Conservation (phyloP, 2,888 invertebrate species). For the Osmoderma eremita region DNA sequence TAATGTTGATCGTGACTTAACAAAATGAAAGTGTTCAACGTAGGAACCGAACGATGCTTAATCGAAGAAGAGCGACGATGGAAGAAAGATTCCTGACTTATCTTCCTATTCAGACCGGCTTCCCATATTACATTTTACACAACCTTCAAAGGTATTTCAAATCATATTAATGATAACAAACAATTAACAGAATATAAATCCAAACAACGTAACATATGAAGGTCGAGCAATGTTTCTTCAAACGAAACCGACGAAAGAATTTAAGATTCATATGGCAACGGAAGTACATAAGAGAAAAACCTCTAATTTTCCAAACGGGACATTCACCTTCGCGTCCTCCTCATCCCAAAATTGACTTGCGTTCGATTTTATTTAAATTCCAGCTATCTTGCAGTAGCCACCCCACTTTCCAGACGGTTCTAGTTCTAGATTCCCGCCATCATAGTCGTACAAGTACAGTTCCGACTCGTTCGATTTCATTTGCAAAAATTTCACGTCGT, state of each 20-base stretch:
- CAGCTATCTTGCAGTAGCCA: constrained; percentile 1
- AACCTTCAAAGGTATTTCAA: no score
- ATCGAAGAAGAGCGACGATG: no score
- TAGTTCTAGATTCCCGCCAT: constrained; percentile 1
- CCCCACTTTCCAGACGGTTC: not conserved
- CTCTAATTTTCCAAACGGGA: constrained; percentile 4
- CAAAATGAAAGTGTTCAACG: no score
- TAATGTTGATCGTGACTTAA: no score
- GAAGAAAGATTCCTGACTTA: no score
- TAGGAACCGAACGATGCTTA: no score
- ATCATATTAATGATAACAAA: not conserved
- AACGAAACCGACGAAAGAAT: not conserved
- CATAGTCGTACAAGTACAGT: constrained; percentile 12
- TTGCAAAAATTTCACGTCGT: constrained; percentile 51
- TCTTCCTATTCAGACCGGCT: no score
- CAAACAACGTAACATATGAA: not conserved
- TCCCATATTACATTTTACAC: no score
- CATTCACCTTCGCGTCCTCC: constrained; percentile 26
- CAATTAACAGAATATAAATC: not conserved
- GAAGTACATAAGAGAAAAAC: not conserved
- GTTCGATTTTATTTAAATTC: constrained; percentile 47
- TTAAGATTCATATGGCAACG: not conserved
- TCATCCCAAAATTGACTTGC: constrained; percentile 47
- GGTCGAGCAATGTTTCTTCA: not conserved
- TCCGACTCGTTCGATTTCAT: constrained; percentile 39